Conservation (phyloP, 2,113 vertebrate genomes). For the Lampris incognitus region DNA sequence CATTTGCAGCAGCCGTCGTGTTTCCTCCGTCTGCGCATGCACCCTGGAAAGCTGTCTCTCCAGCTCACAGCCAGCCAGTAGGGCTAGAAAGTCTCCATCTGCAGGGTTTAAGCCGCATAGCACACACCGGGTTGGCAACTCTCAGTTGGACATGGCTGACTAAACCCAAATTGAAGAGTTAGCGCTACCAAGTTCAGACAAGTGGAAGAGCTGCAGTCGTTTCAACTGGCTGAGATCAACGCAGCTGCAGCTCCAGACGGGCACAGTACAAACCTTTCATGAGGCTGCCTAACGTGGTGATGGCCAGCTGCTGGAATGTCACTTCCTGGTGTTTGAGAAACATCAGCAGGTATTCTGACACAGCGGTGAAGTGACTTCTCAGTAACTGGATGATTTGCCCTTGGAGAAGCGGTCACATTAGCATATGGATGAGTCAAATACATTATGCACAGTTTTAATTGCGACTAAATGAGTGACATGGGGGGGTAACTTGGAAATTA, state of each 20-base stretch:
- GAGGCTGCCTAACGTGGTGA: constrained; percentile 51
- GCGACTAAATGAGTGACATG: not conserved
- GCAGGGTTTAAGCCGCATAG: constrained; percentile 9
- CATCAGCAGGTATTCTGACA: constrained; percentile 45
- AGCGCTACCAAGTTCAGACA: not conserved
- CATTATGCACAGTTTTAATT: not conserved
- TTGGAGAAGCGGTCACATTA: not conserved
- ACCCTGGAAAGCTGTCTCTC: constrained; percentile 50
- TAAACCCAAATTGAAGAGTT: not conserved
- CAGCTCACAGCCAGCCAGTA: constrained; percentile 45
- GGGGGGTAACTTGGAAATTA: not conserved
- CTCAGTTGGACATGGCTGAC: not conserved
- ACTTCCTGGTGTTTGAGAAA: constrained; percentile 62
- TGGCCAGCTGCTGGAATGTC: constrained; percentile 63
- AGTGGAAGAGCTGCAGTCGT: not conserved
- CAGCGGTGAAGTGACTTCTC: constrained; percentile 49
- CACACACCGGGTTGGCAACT: not conserved
- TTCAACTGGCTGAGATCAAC: not conserved
- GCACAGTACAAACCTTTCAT: constrained; percentile 51
- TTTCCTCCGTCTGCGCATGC: constrained; percentile 60
- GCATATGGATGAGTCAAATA: not conserved
- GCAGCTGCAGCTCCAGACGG: not conserved
- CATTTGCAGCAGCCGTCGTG: constrained; percentile 52
- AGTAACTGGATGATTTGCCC: constrained; percentile 28
- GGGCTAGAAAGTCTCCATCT: constrained; percentile 58